Evolutionary conservation across 2,888 invertebrate species (phyloP), one percentile per base, ranked within the genome.

Genomic region (Malachius bipustulatus): DNA sequence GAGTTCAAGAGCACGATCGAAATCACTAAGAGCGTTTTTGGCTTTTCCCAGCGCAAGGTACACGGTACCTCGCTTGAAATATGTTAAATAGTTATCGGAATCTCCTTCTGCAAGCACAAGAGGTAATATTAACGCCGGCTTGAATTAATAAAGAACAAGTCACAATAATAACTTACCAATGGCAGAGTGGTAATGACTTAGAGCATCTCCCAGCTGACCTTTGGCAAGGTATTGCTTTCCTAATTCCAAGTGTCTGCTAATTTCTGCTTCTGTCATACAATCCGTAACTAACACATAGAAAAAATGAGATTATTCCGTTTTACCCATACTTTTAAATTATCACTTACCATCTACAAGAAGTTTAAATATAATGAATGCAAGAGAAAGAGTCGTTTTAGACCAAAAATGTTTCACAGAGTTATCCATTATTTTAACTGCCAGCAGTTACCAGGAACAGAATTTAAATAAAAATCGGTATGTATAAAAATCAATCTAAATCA

Each of bases 101-200:
- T 98, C 97, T 9, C 87, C 88, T 70, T 97, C 96, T 94, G 65
- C 3, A 67, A 66, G 33, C 37, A 38, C 41, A 36, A 11, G 14
- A 8, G 27, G 10, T 15, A 26, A 8, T 4, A 35, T 14, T 30
- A 9, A 14, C n/a, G 6, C 6, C 6, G 24, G 24, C 24, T 19
- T 19, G 6, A 8, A 6, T 19, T 19, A 8, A 6, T 19, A 8
- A 6, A n/a, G n/a, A n/a, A n/a, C n/a, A n/a, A n/a, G n/a, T n/a
- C n/a, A n/a, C 24, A 8, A n/a, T 8, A 8, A 19, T 8, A 30
- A 65, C 79, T 70, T 59, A 87, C 88, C 94, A 50, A 98, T 89
- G 49, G 97, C 98, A 41, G 90, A 87, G 70, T 98, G 96, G 65
- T 93, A 98, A 61, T 98, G 96, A 40, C 89, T 84, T 32, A 99